Evolutionary conservation across 1,140 invertebrate genomes (phyloP).

Genomic region (Drosophila bocqueti): DNA sequence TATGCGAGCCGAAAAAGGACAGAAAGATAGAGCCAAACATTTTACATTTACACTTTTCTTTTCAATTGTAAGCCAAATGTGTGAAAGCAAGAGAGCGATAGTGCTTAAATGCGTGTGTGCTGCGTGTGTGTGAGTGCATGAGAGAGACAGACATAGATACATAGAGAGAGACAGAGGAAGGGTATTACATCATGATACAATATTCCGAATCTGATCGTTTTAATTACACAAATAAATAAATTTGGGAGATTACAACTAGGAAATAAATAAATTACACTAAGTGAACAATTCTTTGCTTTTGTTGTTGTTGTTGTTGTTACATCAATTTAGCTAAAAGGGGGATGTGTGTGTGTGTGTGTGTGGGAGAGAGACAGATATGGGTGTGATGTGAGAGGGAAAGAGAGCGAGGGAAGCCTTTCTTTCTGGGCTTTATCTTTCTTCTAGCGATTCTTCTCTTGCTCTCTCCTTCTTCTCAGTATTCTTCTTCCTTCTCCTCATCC

Average conservation of each 20-base stretch:
- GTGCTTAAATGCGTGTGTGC: slow-evolving; percentile 46
- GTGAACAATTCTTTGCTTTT: slow-evolving; percentile 64
- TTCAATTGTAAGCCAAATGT: slow-evolving; percentile 78
- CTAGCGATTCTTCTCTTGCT: slow-evolving; percentile 34
- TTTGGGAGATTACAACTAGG: slow-evolving; percentile 64
- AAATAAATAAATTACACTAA: slow-evolving; percentile 82
- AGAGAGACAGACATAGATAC: slow-evolving; percentile 59
- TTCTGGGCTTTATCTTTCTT: neutral
- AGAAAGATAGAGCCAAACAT: slow-evolving; percentile 50
- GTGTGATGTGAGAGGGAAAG: slow-evolving; percentile 25
- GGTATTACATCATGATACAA: slow-evolving; percentile 46
- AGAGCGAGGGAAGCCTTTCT: slow-evolving; percentile 34
- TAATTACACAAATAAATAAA: slow-evolving; percentile 47
- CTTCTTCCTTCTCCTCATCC: slow-evolving; percentile 21
- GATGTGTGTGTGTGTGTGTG: slow-evolving; percentile 22
- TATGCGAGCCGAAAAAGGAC: slow-evolving; percentile 56
- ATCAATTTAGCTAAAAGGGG: slow-evolving; percentile 64
- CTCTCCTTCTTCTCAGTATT: slow-evolving; percentile 17
- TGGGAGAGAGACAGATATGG: slow-evolving; percentile 17
- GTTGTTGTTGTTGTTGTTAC: slow-evolving; percentile 45
- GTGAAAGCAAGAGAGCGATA: slow-evolving; percentile 74
- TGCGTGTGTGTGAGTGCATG: slow-evolving; percentile 33
- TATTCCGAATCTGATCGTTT: slow-evolving; percentile 44
- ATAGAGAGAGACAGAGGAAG: slow-evolving; percentile 26
- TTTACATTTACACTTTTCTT: slow-evolving; percentile 20